Base-by-base conservation (phyloP, 2,888 invertebrate genomes). In the Oxycera nigricornis region DNA sequence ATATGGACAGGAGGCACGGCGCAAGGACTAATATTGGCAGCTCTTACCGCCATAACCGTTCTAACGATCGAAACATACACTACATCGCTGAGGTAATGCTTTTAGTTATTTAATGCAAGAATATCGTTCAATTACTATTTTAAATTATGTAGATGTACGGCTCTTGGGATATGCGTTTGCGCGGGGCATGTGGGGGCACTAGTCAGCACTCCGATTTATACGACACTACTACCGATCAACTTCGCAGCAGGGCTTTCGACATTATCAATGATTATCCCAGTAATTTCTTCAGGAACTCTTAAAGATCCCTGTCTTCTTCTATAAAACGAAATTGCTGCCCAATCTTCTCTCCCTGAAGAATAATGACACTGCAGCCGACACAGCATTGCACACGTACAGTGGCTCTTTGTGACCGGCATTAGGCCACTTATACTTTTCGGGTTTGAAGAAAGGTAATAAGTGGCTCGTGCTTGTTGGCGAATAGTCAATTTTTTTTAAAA, bases 1-100 rank as follows among this genome's bases (percentile, higher is more conserved):
- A 78, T 78, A 57, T 80, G 79, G 80, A 77, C 76, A 20, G 78
- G 79, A 26, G 80, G 80, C 4, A 76, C 75, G 30, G 73, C 79
- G n/a, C 79, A 79, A 74, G 79, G 77, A 14, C 62, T 78, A 2
- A 76, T 79, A 17, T 55, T 80, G 20, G 75, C 77, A 6, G 79
- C 77, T 1, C 62, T 80, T 3, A 68, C 77, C 7, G 76, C 79
- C 4, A 11, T 80, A 4, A 79, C 78, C 3, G 55, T 79, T 9
- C 75, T 78, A 22, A 50, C 77, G 3, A 75, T 77, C 20, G 79
- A 80, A 74, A 78, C 76, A 14, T 79, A 79, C 67, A 72, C 74
- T 52, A 79, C 78, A 20, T 73, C 76, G 1, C 39, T 78, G 11
- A 77, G 79, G 79, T 79, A 70, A 72, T 24, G 14, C 6, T 22